Percentiles rank a stretch among this genome's conserved stretches.
Evolutionary conservation across 1,140 invertebrate genomes (phyloP).

Genomic region (Pararge aegeria): DNA sequence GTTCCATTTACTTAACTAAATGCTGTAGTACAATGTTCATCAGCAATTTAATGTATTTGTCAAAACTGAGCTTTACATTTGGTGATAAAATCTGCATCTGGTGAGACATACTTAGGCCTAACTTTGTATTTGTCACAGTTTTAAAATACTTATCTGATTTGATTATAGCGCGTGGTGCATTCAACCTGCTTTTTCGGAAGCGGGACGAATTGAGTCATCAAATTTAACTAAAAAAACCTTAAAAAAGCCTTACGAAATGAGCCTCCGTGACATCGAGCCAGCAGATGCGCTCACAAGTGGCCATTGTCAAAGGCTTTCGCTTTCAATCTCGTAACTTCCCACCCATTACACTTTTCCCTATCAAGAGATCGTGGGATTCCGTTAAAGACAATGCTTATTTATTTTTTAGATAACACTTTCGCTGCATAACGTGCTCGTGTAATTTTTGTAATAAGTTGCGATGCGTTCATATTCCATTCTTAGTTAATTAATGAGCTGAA

Average conservation of each 20-base stretch:
- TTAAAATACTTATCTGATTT: not conserved
- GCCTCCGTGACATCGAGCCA: constrained; percentile 16
- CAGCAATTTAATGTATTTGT: too few relatives aligned
- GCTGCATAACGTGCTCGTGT: constrained; percentile 45
- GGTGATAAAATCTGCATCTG: not conserved
- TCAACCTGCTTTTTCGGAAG: constrained; percentile 3
- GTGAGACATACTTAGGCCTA: too few relatives aligned
- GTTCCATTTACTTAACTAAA: too few relatives aligned
- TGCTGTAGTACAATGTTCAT: too few relatives aligned
- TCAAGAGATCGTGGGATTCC: constrained; percentile 65
- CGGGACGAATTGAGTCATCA: constrained; percentile 18
- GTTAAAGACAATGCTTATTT: constrained; percentile 58
- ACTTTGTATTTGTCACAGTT: not conserved
- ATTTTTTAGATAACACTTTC: constrained; percentile 68
- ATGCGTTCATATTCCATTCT: constrained; percentile 29
- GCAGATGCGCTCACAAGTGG: constrained; percentile 34
- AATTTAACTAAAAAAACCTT: constrained; percentile 9
- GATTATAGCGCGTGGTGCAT: not conserved
- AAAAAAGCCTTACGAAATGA: constrained; percentile 28
- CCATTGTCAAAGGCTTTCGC: constrained; percentile 60
- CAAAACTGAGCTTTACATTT: too few relatives aligned
- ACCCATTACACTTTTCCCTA: constrained; percentile 67
- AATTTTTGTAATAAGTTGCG: constrained; percentile 53
- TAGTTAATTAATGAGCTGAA: constrained; percentile 43
- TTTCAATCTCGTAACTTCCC: constrained; percentile 54